These are phyloP conservation scores for Climacteris rufus DNA, from an alignment of 2,113 vertebrate genomes.

Conservation along the genomic window DNA sequence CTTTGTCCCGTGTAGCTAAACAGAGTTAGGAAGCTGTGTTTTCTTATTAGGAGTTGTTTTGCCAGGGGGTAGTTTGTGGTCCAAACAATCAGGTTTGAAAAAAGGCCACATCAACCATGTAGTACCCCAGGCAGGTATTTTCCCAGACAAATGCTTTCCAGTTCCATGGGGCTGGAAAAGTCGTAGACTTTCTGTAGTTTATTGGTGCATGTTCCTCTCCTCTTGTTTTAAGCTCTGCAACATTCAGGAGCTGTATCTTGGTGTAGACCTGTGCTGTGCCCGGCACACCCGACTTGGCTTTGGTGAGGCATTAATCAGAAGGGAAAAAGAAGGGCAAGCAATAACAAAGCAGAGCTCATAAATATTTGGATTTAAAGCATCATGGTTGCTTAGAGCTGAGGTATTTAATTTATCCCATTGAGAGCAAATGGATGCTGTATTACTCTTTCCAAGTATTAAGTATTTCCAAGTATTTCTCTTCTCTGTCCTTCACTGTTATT, in stretches of 20 bases:
- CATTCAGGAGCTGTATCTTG: background rate
- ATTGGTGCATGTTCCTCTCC: background rate
- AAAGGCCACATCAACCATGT: background rate
- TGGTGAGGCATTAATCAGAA: background rate
- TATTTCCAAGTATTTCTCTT: background rate
- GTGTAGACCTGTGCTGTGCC: too few relatives aligned
- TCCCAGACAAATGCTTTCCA: background rate
- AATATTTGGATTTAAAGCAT: background rate
- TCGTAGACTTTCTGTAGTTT: background rate
- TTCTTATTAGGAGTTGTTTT: background rate
- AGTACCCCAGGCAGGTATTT: background rate
- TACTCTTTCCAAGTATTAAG: background rate
- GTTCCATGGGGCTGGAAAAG: background rate
- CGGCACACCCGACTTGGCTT: too few relatives aligned
- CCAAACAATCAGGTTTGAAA: background rate
- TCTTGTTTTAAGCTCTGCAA: background rate
- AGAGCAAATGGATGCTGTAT: background rate
- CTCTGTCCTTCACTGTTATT: background rate
- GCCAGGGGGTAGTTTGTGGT: background rate
- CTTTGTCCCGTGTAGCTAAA: background rate
- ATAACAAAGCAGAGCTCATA: background rate
- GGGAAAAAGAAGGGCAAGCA: background rate
- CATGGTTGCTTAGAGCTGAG: background rate
- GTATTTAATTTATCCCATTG: background rate
- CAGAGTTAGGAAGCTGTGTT: background rate